Evolutionary conservation across 2,888 invertebrate genomes (phyloP).

Genomic region (Dynastes maya): DNA sequence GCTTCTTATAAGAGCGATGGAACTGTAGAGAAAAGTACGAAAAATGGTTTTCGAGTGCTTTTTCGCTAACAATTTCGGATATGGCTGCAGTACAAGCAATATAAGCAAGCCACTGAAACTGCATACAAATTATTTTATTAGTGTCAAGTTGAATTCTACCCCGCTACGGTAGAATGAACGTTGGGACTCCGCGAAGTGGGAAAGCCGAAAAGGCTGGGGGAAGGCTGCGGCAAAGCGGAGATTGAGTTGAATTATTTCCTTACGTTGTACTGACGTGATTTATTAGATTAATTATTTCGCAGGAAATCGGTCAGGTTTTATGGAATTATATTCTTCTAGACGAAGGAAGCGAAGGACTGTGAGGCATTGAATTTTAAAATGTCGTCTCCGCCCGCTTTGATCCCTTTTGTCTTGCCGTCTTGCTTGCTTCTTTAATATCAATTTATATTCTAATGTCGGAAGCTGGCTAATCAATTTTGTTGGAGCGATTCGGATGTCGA

Average conservation of each 20-base stretch:
- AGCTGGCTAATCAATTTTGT: background rate
- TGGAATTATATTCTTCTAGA: slow-evolving; percentile 8
- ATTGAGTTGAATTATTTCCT: slow-evolving; percentile 19
- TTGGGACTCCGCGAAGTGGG: background rate
- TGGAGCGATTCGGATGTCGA: slow-evolving; percentile 9
- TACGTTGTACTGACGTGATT: background rate
- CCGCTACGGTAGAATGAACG: background rate
- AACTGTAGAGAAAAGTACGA: background rate
- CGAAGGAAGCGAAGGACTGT: background rate
- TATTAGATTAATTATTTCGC: slow-evolving; percentile 17
- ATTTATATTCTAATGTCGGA: slow-evolving; percentile 1
- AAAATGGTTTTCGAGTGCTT: background rate
- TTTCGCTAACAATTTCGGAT: slow-evolving; percentile 3
- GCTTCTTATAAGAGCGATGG: background rate
- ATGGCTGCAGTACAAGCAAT: background rate
- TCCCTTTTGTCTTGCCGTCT: background rate
- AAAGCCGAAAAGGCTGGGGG: background rate
- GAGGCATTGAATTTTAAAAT: slow-evolving; percentile 14
- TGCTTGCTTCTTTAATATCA: slow-evolving; percentile 2
- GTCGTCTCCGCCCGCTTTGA: background rate
- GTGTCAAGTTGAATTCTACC: slow-evolving; percentile 15
- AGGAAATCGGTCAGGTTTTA: slow-evolving; percentile 18
- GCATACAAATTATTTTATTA: slow-evolving; percentile 45
- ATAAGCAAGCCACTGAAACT: background rate
- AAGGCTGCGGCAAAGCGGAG: background rate